Base-by-base conservation (phyloP, 2,888 invertebrate genomes). In the Eristalis intricaria region DNA sequence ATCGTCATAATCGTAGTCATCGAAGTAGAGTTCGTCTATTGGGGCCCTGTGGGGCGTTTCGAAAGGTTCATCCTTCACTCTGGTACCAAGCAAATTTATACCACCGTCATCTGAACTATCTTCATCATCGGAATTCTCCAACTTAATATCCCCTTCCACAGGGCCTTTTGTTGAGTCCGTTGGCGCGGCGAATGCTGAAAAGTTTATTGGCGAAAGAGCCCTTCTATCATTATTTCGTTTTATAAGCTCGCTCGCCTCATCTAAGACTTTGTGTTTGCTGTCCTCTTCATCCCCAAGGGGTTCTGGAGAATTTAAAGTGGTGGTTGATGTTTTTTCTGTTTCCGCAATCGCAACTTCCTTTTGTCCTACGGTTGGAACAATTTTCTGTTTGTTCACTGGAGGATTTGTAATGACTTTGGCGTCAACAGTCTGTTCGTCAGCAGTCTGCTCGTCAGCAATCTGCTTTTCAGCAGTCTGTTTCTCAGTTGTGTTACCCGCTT, bases 31-130 rank as follows among this genome's bases (percentile, higher is more conserved):
- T n/a, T 89, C 83, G 0, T 87, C 75, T 35, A 76, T 35, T 22
- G 63, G 22, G 1, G 22, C 35, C 19, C 56, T n/a, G 8, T 43
- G 50, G 10, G 85, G 61, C 4, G 77, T 68, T 2, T 81, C 86
- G 0, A n/a, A 19, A 7, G 81, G 85, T 69, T 90, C 90, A 26
- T 88, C 81, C 64, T 90, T 90, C n/a, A 90, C 78, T 43, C 84
- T 70, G 7, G 87, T 71, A 0, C 89, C 89, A 2, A 89, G 81
- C 29, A 90, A 79, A 79, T 88, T 82, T 13, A 78, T 58, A 10
- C 65, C 82, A 19, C 65, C 68, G 8, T 81, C 87, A 8, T 89
- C 83, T 8, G 86, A 88, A 68, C 84, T 88, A 7, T 68, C 77
- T 7, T 89, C 87, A 32, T 86, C 88, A 1, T 50, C 74, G 13